Evolutionary conservation across 2,888 invertebrate genomes (phyloP), one percentile per base, ranked within the genome.

Genomic region (Chloromyia formosa): DNA sequence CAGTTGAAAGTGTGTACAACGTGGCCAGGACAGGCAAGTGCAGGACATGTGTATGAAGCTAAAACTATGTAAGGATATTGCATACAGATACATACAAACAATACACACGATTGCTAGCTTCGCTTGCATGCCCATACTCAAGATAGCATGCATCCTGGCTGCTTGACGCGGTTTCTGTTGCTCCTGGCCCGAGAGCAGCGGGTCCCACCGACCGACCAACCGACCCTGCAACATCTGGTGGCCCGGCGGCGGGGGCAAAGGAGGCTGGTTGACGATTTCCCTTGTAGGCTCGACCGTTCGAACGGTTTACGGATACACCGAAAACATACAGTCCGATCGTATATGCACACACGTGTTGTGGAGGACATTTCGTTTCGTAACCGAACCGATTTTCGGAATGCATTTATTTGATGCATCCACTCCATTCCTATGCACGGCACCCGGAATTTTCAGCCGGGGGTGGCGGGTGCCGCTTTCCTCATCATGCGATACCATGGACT

Each of bases 381-480:
- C 12, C 5, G 42, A 12, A 42, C 5, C 27, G n/a, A 61, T 61
- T 61, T 61, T 61, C 61, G n/a, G 61, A 23, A 61, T 61, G 61
- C 61, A 61, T 64, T 64, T 64, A 40, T 42, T 14, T 18, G 64
- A 64, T 64, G 45, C 64, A 64, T 64, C 42, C 64, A 20, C 45
- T 42, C n/a, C 64, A 18, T 20, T 20, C 45, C 16, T 16, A 64
- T 64, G 42, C 40, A 64, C 18, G 23, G 42, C 5, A 22, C 45
- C 42, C n/a, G n/a, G n/a, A n/a, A 45, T 45, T 45, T 45, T 42
- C n/a, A 35, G 9, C 23, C n/a, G n/a, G n/a, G 10, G 45, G 18
- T 27, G 27, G 12, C 22, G 14, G 10, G 5, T 42, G 42, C 42
- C 7, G 42, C 42, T 42, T 12, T 42, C 12, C 42, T 9, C 42